Conservation (phyloP, 2,888 invertebrate species). For the Sinotaia quadrata region DNA sequence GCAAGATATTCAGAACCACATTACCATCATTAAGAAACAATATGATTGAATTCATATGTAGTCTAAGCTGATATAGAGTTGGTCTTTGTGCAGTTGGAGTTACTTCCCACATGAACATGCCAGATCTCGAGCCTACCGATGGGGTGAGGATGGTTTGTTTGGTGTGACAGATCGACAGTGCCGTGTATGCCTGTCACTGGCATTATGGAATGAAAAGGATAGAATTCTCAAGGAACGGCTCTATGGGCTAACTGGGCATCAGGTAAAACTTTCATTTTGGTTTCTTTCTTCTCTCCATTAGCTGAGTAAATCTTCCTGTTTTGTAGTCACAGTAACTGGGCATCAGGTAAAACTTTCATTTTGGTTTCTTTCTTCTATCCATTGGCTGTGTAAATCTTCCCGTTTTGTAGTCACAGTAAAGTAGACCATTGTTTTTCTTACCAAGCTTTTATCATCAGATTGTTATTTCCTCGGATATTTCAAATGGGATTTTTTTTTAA, state of each 20-base stretch:
- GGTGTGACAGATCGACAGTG: conserved; percentile 64
- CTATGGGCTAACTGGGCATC: conserved; percentile 67
- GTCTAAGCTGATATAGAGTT: neutral
- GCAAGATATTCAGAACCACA: neutral
- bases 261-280: conserved; percentile 47
- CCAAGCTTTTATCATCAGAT: no score
- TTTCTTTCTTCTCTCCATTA: no score
- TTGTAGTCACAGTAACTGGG: no score
- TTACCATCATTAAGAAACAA: neutral
- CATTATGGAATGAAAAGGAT: conserved; percentile 69
- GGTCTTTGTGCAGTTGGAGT: conserved; percentile 57
- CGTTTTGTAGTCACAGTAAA: no score
- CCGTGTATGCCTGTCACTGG: conserved; percentile 60
- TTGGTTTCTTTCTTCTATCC: no score
- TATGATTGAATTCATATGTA: conserved; percentile 1
- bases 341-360: conserved; percentile 54
- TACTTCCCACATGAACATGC: conserved; percentile 63
- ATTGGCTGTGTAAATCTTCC: no score
- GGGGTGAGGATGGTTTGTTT: conserved; percentile 68
- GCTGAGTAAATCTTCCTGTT: no score
- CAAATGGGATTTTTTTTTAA: no score
- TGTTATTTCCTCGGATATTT: no score
- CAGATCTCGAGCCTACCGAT: conserved; percentile 60
- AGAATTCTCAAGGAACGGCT: conserved; percentile 67
- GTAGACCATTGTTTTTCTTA: no score